Percentiles rank a stretch among this genome's conserved stretches.
phyloP scores from a whole-genome alignment of 2,113 vertebrate species.

The Pyxicephalus adspersus region DNA sequence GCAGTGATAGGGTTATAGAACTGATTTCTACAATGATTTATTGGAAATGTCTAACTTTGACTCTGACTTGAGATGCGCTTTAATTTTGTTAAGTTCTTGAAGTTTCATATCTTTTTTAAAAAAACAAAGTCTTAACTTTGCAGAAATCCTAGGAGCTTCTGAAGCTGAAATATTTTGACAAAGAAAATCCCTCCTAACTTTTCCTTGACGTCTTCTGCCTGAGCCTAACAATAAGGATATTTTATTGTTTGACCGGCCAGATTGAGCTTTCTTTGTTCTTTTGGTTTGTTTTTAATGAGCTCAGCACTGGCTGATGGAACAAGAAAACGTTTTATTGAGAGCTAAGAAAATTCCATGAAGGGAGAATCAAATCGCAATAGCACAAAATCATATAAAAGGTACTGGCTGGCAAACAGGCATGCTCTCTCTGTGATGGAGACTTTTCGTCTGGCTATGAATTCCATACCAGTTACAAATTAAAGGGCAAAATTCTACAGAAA shows the following conservation, averaged over 20 bases:
- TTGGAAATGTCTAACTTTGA: no score
- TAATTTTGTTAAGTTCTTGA: no score
- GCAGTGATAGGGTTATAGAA: no score
- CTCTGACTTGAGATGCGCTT: no score
- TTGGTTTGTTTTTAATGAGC: conserved; percentile 49
- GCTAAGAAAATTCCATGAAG: conserved; percentile 46
- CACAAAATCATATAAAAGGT: conserved; percentile 45
- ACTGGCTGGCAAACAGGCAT: not conserved
- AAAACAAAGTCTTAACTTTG: no score
- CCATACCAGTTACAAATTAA: not conserved
- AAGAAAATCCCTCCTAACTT: not conserved
- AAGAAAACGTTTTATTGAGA: conserved; percentile 49
- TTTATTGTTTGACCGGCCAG: conserved; percentile 47
- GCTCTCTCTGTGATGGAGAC: conserved; percentile 5
- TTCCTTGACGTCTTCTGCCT: conserved; percentile 21
- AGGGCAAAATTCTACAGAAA: not conserved
- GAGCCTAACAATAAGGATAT: conserved; percentile 45
- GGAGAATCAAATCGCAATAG: conserved; percentile 14
- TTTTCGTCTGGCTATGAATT: conserved; percentile 23
- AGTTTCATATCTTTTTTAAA: no score
- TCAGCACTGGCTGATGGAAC: conserved; percentile 51
- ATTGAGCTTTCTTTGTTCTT: conserved; percentile 7
- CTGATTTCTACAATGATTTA: no score
- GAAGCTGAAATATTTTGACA: not conserved
- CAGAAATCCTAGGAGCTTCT: no score